Percentiles rank a stretch among this genome's conserved stretches.
These are phyloP conservation scores for Amphiprion ocellaris DNA, from an alignment of 2,113 vertebrate species.

Conservation along the genomic window DNA sequence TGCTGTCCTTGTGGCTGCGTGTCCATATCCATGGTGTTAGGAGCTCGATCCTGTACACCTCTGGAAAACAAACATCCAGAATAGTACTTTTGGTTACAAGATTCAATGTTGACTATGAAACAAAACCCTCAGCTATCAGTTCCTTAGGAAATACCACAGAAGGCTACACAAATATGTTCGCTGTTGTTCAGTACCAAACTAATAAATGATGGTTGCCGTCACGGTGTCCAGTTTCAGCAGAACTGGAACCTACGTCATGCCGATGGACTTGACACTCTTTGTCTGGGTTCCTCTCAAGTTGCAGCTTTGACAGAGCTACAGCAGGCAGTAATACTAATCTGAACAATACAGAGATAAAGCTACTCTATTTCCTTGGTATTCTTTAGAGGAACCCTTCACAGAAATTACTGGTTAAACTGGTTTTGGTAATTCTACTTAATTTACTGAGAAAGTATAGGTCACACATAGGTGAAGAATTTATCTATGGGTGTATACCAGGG, in stretches of 20 bases:
- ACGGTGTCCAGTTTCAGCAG: conserved; percentile 59
- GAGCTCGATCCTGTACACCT: conserved; percentile 74
- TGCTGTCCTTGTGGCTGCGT: conserved; percentile 92
- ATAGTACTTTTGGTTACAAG: conserved; percentile 3
- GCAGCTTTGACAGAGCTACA: conserved; percentile 17
- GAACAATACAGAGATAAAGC: conserved; percentile 46
- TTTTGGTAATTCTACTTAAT: conserved; percentile 22
- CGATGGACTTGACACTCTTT: conserved; percentile 64
- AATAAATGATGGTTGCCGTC: conserved; percentile 9
- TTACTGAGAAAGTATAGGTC: conserved; percentile 29
- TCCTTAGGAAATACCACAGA: not conserved
- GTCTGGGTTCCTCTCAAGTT: conserved; percentile 64
- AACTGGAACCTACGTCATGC: conserved; percentile 57
- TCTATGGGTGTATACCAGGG: conserved; percentile 2
- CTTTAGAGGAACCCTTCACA: conserved; percentile 37
- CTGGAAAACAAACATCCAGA: conserved; percentile 80
- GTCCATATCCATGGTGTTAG: conserved; percentile 94
- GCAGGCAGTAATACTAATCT: conserved; percentile 11
- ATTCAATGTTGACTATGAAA: not conserved
- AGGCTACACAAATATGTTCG: not conserved
- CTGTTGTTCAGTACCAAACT: conserved; percentile 13
- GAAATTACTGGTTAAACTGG: conserved; percentile 43
- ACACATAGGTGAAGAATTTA: conserved; percentile 41
- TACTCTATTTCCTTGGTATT: conserved; percentile 34
- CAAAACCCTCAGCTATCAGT: not conserved